Evolutionary conservation across 2,888 invertebrate species (phyloP).

Genomic region (Pantelozetes paolii): DNA sequence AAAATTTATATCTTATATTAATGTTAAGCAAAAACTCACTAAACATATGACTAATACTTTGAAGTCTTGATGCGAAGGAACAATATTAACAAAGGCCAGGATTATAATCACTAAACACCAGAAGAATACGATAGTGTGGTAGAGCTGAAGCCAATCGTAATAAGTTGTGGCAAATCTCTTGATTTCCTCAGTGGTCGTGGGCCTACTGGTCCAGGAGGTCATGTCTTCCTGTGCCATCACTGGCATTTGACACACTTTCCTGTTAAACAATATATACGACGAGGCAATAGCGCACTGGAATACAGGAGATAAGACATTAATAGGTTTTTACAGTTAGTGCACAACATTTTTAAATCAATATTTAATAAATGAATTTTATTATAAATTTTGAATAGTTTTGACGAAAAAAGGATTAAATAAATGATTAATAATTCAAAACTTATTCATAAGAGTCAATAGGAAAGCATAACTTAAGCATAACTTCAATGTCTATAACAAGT

Average conservation of each 20-base stretch:
- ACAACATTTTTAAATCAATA: not conserved
- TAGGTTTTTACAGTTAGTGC: not conserved
- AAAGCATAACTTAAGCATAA: too few species aligned
- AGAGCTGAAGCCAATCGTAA: slow-evolving; percentile 32
- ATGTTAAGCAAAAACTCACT: slow-evolving; percentile 32
- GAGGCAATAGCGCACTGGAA: slow-evolving; percentile 21
- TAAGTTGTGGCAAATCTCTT: slow-evolving; percentile 22
- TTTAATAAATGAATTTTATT: too few species aligned
- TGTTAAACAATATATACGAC: not conserved
- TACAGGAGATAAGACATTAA: not conserved
- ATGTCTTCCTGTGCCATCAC: slow-evolving; percentile 29
- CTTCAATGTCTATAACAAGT: too few species aligned
- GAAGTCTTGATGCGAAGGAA: slow-evolving; percentile 38
- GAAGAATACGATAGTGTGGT: slow-evolving; percentile 6
- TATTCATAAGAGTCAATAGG: too few species aligned
- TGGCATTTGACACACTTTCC: slow-evolving; percentile 29
- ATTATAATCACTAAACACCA: slow-evolving; percentile 33
- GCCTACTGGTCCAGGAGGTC: not conserved
- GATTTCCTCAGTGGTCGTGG: slow-evolving; percentile 21
- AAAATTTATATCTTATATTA: too few species aligned
- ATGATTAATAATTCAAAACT: too few species aligned
- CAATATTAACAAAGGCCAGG: slow-evolving; percentile 34
- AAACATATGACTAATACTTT: slow-evolving; percentile 36
- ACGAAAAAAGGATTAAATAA: too few species aligned
- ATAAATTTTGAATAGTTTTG: too few species aligned